Conservation (phyloP, 2,888 invertebrate genomes). For the Biston betularia region DNA sequence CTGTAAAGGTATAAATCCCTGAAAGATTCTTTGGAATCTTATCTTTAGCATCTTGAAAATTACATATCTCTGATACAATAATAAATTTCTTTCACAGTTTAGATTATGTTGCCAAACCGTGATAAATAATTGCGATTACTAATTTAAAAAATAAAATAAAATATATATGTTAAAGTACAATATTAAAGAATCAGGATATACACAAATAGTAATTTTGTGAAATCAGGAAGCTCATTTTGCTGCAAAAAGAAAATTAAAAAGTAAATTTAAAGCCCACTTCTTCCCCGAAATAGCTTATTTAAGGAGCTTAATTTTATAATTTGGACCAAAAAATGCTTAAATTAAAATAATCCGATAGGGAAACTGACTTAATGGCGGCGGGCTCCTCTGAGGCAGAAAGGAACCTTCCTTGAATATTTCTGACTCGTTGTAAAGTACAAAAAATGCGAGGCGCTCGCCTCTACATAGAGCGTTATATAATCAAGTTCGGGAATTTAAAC, state of each 20-base stretch:
- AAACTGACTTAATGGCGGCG: constrained; percentile 43
- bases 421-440: constrained; percentile 18
- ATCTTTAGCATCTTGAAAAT: not conserved
- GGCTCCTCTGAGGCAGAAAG: constrained; percentile 21
- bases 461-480: constrained; percentile 19
- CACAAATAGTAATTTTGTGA: constrained; percentile 18
- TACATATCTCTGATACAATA: not conserved
- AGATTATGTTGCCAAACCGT: not conserved
- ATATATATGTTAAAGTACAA: not conserved
- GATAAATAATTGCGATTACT: not conserved
- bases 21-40: not conserved
- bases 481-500: constrained; percentile 46
- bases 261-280: constrained; percentile 40
- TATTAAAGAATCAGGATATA: constrained; percentile 10
- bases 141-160: constrained; percentile 5
- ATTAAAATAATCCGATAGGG: constrained; percentile 56
- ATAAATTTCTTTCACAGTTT: not conserved
- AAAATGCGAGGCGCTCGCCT: constrained; percentile 12
- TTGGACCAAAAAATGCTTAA: constrained; percentile 54
- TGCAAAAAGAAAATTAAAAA: constrained; percentile 34
- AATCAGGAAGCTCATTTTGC: constrained; percentile 30
- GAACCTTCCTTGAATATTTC: constrained; percentile 12
- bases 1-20: not conserved
- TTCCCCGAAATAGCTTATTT: constrained; percentile 56
- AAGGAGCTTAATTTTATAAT: constrained; percentile 55